Evolutionary conservation across 2,797 vertebrate species (phyloP).

Genomic region (Enteromius thamalakanensis): DNA sequence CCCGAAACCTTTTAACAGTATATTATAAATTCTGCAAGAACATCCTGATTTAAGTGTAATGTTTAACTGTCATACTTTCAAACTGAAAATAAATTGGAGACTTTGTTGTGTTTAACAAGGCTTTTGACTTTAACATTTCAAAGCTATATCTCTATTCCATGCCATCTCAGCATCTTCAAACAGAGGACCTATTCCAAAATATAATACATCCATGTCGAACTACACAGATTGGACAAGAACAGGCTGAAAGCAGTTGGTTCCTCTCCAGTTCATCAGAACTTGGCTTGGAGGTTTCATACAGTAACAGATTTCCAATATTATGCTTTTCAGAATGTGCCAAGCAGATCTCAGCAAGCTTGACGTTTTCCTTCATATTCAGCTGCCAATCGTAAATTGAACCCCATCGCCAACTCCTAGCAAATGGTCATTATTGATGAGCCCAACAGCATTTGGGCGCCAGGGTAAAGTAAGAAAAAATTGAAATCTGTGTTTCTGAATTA

Average conservation of each 20-base stretch:
- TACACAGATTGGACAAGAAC: conserved; percentile 45
- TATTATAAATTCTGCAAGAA: not conserved
- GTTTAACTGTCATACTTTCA: not conserved
- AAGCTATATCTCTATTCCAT: not conserved
- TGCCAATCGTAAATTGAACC: conserved; percentile 14
- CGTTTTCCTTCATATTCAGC: conserved; percentile 32
- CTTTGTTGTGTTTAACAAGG: not conserved
- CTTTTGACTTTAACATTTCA: not conserved
- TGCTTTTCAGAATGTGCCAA: conserved; percentile 39
- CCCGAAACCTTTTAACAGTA: not conserved
- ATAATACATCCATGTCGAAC: conserved; percentile 48
- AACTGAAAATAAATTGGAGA: not conserved
- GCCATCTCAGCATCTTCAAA: conserved; percentile 37
- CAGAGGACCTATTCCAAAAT: conserved; percentile 46
- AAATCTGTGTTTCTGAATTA: conserved; percentile 41
- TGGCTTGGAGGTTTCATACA: conserved; percentile 48
- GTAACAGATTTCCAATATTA: conserved; percentile 40
- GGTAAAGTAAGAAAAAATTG: conserved; percentile 21
- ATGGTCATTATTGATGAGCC: conserved; percentile 36
- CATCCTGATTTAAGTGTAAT: not conserved
- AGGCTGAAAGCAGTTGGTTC: conserved; percentile 32
- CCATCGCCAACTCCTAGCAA: conserved; percentile 31
- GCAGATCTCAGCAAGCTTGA: conserved; percentile 49
- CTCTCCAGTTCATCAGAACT: conserved; percentile 40
- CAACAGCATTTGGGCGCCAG: conserved; percentile 1